Percentiles rank a stretch among this genome's conserved stretches.
Evolutionary conservation across 2,888 invertebrate species (phyloP).

Genomic region (Drosophila tripunctata): DNA sequence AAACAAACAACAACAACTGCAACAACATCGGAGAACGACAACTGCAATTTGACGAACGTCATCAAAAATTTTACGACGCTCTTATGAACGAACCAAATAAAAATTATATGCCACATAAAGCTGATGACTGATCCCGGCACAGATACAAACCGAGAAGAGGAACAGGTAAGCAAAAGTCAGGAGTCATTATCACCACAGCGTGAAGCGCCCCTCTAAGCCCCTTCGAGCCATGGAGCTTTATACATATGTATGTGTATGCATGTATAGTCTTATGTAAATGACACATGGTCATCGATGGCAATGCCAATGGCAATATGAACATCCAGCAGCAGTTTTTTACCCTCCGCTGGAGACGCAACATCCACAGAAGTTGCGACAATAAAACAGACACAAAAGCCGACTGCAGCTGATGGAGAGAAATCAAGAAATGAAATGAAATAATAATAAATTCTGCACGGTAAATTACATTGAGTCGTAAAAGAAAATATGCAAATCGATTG

Average conservation of each 20-base stretch:
- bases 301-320: constrained; percentile 10
- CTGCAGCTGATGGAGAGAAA: constrained; percentile 70
- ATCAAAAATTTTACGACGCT: constrained; percentile 82
- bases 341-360: constrained; percentile 15
- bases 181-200: constrained; percentile 34
- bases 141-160: constrained; percentile 21
- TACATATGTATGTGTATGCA: too few relatives aligned
- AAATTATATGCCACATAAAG: constrained; percentile 81
- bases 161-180: constrained; percentile 55
- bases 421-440: constrained; percentile 72
- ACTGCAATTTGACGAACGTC: constrained; percentile 79
- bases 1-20: constrained; percentile 6
- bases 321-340: background rate
- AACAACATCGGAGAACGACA: constrained; percentile 17
- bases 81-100: constrained; percentile 75
- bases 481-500: constrained; percentile 80
- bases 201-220: background rate
- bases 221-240: background rate
- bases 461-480: constrained; percentile 73
- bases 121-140: constrained; percentile 74
- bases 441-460: constrained; percentile 79
- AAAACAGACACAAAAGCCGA: constrained; percentile 63
- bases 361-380: constrained; percentile 44
- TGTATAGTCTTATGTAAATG: constrained; percentile 36
- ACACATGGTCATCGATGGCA: constrained; percentile 51